Evolutionary conservation across 1,140 invertebrate genomes (phyloP).

Genomic region (Stegodyphus mimosarum): DNA sequence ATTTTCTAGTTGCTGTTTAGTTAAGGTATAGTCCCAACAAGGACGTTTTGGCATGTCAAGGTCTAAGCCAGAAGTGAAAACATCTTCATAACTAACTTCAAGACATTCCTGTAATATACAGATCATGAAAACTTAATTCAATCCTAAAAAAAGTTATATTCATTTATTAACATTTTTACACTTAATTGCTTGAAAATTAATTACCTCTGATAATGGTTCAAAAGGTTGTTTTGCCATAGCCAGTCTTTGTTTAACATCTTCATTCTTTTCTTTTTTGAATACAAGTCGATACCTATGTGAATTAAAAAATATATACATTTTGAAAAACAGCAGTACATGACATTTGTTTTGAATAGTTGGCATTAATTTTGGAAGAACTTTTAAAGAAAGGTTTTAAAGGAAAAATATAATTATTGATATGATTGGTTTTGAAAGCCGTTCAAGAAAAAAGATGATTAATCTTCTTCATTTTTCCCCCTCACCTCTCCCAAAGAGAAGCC

Average conservation of each 20-base stretch:
- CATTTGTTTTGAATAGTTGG: too few species aligned
- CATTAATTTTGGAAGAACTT: background rate
- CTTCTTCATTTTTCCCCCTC: too few species aligned
- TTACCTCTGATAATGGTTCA: constrained; percentile 65
- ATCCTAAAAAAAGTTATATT: background rate
- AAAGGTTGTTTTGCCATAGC: constrained; percentile 65
- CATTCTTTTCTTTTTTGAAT: constrained; percentile 68
- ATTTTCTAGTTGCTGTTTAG: constrained; percentile 67
- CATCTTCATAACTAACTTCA: constrained; percentile 67
- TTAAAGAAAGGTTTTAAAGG: background rate
- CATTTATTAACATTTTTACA: background rate
- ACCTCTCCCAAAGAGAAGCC: too few species aligned
- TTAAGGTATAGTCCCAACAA: constrained; percentile 68
- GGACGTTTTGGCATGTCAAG: constrained; percentile 71
- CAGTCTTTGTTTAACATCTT: constrained; percentile 68
- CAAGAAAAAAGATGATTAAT: too few species aligned
- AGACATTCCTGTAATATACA: constrained; percentile 63
- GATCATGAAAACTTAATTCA: background rate
- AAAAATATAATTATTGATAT: background rate
- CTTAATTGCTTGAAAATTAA: background rate
- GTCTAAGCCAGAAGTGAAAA: constrained; percentile 66
- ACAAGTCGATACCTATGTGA: constrained; percentile 67
- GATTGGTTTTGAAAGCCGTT: too few species aligned
- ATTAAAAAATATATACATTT: too few species aligned
- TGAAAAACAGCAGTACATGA: too few species aligned